Percentiles rank a stretch among this genome's conserved stretches.
Conservation (phyloP, 2,888 invertebrate genomes). For the Ellobium chinense region DNA sequence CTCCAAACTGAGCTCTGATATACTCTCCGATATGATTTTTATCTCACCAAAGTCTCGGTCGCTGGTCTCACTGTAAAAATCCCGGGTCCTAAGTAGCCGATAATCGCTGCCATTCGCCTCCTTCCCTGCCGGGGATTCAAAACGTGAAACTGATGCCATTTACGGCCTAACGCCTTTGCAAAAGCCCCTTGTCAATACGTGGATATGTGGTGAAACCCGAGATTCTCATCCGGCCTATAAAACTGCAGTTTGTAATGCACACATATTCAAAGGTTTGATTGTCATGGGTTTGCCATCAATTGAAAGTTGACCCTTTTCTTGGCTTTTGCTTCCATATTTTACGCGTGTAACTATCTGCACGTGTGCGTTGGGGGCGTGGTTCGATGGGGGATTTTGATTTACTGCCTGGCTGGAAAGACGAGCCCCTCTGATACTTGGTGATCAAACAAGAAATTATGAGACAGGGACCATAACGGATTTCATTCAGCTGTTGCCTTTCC, state of each 20-base stretch:
- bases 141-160: not conserved
- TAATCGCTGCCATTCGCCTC: not conserved
- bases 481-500: too few species aligned
- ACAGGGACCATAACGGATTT: too few species aligned
- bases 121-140: not conserved
- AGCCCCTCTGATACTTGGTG: too few species aligned
- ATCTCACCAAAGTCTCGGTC: not conserved
- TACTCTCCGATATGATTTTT: not conserved
- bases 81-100: not conserved
- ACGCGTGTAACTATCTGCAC: too few species aligned
- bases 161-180: not conserved
- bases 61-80: not conserved
- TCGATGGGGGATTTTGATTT: too few species aligned
- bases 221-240: not conserved
- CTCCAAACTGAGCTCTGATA: not conserved
- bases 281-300: too few species aligned
- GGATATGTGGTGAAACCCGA: not conserved
- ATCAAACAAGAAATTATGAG: too few species aligned
- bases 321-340: too few species aligned
- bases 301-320: too few species aligned
- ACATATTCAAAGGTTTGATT: too few species aligned
- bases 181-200: not conserved
- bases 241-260: not conserved
- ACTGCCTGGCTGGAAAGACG: too few species aligned
- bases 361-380: too few species aligned